Percentiles rank a stretch among this genome's conserved stretches.
phyloP scores from a whole-genome alignment of 2,113 vertebrate genomes.

The Furnarius figulus region DNA sequence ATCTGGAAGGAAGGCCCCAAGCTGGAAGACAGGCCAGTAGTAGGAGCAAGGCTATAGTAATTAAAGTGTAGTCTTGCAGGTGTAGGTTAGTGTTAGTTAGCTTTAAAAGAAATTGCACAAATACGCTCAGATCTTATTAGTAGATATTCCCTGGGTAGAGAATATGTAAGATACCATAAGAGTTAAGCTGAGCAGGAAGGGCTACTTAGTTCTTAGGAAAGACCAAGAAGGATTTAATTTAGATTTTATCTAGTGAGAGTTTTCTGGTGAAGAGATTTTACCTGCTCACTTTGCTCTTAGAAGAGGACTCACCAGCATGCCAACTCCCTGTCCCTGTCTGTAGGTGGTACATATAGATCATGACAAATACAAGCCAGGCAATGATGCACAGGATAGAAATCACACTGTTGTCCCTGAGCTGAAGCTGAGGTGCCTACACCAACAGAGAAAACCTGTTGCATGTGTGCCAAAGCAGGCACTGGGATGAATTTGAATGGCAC shows the following conservation, averaged over 20 bases:
- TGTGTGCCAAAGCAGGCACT: background rate
- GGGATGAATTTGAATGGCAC: background rate
- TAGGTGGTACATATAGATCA: background rate
- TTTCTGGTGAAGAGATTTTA: background rate
- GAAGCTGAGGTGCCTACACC: background rate
- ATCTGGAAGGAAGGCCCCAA: background rate
- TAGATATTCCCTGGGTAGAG: background rate
- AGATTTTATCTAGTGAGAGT: background rate
- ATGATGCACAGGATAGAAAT: background rate
- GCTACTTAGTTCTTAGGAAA: background rate
- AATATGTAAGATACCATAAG: background rate
- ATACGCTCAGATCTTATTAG: slow-evolving; percentile 7
- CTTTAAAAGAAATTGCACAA: slow-evolving; percentile 1
- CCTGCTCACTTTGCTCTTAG: background rate
- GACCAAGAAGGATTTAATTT: background rate
- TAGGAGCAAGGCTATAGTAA: background rate
- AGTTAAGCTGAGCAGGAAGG: background rate
- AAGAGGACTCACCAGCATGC: background rate
- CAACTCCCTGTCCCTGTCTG: background rate
- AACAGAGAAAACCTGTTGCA: background rate
- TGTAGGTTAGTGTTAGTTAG: slow-evolving; percentile 2
- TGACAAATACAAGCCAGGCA: background rate
- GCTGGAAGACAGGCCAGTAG: background rate
- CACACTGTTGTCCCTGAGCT: background rate
- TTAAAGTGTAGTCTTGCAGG: background rate